Conservation (phyloP, 2,888 invertebrate genomes). For the Proisotoma minuta region DNA sequence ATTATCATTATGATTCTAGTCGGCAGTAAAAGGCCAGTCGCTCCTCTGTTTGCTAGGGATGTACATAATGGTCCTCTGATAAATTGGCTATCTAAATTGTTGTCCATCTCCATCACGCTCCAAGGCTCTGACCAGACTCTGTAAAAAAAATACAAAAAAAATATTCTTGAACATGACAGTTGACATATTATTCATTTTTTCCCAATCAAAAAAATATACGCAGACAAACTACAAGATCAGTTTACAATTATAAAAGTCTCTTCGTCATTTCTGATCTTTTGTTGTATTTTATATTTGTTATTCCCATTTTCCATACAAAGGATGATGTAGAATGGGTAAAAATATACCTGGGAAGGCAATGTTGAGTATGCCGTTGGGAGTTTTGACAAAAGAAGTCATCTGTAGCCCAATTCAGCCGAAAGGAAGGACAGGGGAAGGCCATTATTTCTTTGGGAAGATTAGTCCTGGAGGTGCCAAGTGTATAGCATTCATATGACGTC, state of each 20-base stretch:
- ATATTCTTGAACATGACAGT: no score
- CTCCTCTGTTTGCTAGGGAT: neutral
- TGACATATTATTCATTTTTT: no score
- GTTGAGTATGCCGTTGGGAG: no score
- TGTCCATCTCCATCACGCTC: neutral
- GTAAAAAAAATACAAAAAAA: no score
- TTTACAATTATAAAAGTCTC: no score
- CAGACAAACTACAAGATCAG: no score
- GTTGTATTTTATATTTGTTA: no score
- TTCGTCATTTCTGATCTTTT: no score
- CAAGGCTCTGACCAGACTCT: neutral
- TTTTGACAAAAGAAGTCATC: slow-evolving; percentile 16
- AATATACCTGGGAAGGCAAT: neutral
- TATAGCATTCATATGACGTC: no score
- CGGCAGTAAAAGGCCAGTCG: neutral
- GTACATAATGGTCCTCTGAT: neutral
- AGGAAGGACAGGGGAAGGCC: slow-evolving; percentile 25
- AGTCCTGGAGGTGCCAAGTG: slow-evolving; percentile 43
- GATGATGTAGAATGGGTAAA: no score
- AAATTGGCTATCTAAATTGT: slow-evolving; percentile 9
- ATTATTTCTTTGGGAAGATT: slow-evolving; percentile 43
- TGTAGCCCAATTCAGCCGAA: neutral
- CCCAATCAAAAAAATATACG: slow-evolving; percentile 1
- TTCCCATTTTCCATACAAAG: no score
- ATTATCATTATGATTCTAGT: neutral